These are phyloP conservation scores for Hartigia nigra DNA, from an alignment of 2,888 invertebrate species.

Conservation along the genomic window DNA sequence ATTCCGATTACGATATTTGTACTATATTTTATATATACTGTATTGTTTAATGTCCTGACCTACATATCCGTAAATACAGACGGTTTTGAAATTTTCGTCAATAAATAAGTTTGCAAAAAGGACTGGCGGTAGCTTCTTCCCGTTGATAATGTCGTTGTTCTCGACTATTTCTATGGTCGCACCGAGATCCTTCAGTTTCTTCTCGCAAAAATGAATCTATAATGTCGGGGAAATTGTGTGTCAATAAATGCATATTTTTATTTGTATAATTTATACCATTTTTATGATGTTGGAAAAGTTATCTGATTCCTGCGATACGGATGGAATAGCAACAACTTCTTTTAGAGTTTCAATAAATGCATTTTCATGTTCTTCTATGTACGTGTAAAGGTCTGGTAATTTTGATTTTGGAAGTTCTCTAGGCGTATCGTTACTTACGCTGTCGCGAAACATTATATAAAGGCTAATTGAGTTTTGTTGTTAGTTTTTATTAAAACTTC, in stretches of 20 bases:
- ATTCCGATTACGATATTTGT: background rate
- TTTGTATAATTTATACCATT: slow-evolving; percentile 31
- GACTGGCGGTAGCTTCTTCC: slow-evolving; percentile 33
- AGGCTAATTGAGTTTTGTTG: background rate
- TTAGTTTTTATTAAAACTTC: background rate
- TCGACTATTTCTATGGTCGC: slow-evolving; percentile 34
- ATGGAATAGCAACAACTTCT: slow-evolving; percentile 39
- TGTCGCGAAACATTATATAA: background rate
- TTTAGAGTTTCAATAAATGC: slow-evolving; percentile 30
- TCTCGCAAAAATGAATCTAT: slow-evolving; percentile 36
- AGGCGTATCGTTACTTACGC: slow-evolving; percentile 8
- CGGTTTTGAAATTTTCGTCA: slow-evolving; percentile 35
- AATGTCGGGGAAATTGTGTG: background rate
- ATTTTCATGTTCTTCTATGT: slow-evolving; percentile 31
- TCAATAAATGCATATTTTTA: background rate
- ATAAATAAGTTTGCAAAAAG: slow-evolving; percentile 38
- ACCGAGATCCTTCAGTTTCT: slow-evolving; percentile 35
- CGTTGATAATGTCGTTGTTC: slow-evolving; percentile 22
- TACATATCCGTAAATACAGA: slow-evolving; percentile 44
- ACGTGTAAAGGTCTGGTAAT: slow-evolving; percentile 33
- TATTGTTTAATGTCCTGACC: slow-evolving; percentile 23
- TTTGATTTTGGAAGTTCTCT: slow-evolving; percentile 32
- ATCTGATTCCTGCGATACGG: slow-evolving; percentile 28
- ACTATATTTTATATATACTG: background rate
- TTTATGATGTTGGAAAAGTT: slow-evolving; percentile 33